phyloP scores from a whole-genome alignment of 2,113 vertebrate species.

The Scomber japonicus region DNA sequence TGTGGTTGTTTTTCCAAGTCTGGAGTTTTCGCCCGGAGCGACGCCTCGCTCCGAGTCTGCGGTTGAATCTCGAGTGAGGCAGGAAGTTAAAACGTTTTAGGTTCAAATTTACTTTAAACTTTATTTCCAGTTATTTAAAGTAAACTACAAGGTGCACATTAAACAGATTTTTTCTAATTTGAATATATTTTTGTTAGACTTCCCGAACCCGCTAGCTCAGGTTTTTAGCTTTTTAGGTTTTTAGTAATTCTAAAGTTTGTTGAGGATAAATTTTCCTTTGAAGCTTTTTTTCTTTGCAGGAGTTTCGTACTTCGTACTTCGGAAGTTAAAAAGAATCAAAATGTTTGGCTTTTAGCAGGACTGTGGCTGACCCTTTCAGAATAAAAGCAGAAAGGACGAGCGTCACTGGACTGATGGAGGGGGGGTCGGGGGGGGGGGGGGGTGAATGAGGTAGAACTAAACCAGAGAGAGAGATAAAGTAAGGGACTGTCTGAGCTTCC shows the following conservation, averaged over 20 bases:
- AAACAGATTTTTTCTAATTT: background rate
- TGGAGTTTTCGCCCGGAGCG: slow-evolving; percentile 49
- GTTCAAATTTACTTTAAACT: background rate
- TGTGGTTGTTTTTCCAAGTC: slow-evolving; percentile 42
- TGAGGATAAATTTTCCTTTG: slow-evolving; percentile 59
- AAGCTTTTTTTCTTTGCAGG: slow-evolving; percentile 71
- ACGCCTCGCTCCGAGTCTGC: slow-evolving; percentile 22
- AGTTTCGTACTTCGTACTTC: slow-evolving; percentile 36
- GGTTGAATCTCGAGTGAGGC: slow-evolving; percentile 45
- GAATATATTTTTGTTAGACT: background rate
- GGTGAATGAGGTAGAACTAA: slow-evolving; percentile 30
- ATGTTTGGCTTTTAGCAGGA: slow-evolving; percentile 59
- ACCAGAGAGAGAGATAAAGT: slow-evolving; percentile 10
- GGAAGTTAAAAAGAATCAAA: slow-evolving; percentile 33
- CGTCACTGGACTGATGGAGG: slow-evolving; percentile 66
- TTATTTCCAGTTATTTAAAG: too few species aligned
- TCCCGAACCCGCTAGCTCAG: background rate
- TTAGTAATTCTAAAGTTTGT: slow-evolving; percentile 14
- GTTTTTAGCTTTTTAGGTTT: background rate
- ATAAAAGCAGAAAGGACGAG: slow-evolving; percentile 70
- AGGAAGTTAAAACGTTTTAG: slow-evolving; percentile 45
- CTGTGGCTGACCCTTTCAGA: slow-evolving; percentile 68
- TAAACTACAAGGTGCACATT: too few species aligned
- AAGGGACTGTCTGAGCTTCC: slow-evolving; percentile 32
- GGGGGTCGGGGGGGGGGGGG: slow-evolving; percentile 10